These are phyloP conservation scores for Pammene aurita DNA, from an alignment of 2,888 invertebrate genomes.

Conservation along the genomic window DNA sequence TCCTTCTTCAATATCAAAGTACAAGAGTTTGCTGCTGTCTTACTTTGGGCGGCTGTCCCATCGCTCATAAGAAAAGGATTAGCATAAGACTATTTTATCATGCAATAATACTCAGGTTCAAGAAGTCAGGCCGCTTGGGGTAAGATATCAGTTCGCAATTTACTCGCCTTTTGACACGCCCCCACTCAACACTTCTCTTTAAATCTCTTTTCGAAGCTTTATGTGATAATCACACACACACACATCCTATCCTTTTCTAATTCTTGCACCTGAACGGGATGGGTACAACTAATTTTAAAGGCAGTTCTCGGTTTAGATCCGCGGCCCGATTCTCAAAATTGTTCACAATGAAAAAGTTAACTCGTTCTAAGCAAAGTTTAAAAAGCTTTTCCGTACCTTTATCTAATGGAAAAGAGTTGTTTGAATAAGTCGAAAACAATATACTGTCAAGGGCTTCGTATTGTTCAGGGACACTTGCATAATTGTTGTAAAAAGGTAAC, in stretches of 20 bases:
- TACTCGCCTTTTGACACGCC: not conserved
- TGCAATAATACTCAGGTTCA: not conserved
- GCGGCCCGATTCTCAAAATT: conserved; percentile 38
- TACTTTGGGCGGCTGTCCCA: no score
- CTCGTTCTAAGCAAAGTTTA: conserved; percentile 41
- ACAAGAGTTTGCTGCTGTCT: no score
- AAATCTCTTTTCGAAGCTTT: not conserved
- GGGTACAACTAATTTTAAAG: conserved; percentile 9
- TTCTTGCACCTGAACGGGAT: not conserved
- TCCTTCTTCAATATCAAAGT: no score
- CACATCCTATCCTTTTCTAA: not conserved
- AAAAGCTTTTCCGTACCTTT: conserved; percentile 39
- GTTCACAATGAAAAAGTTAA: conserved; percentile 46
- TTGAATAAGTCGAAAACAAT: conserved; percentile 40
- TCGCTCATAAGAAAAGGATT: no score
- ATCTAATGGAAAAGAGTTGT: conserved; percentile 44
- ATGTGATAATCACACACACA: no score
- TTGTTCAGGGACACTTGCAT: conserved; percentile 23
- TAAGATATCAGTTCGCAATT: not conserved
- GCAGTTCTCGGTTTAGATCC: conserved; percentile 6
- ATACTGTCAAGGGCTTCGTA: conserved; percentile 32
- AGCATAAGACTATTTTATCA: no score
- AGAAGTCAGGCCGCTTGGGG: not conserved
- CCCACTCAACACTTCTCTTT: not conserved
- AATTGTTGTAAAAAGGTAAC: conserved; percentile 23